Percentiles rank a stretch among this genome's conserved stretches.
Evolutionary conservation across 2,888 invertebrate species (phyloP).

Genomic region (Diplazon laetatorius): DNA sequence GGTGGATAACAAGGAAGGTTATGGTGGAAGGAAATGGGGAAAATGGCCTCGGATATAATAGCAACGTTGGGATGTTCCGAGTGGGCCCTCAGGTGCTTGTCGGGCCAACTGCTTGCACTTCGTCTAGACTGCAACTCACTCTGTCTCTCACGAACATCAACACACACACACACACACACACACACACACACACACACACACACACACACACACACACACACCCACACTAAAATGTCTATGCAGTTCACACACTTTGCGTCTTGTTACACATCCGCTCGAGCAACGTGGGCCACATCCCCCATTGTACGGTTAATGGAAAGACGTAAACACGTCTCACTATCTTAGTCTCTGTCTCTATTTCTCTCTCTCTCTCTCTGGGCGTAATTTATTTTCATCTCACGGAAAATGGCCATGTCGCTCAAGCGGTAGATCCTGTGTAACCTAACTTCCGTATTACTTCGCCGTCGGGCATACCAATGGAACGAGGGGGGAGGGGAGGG

Average conservation of each 20-base stretch:
- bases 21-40: slow-evolving; percentile 26
- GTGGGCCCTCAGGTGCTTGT: slow-evolving; percentile 41
- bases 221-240: no score
- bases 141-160: neutral
- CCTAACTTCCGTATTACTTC: slow-evolving; percentile 6
- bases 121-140: slow-evolving; percentile 40
- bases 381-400: slow-evolving; percentile 45
- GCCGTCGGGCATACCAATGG: no score
- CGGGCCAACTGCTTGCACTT: slow-evolving; percentile 13
- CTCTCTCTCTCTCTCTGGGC: no score
- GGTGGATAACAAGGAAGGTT: slow-evolving; percentile 41
- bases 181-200: neutral
- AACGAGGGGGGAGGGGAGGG: no score
- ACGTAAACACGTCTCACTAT: slow-evolving; percentile 31
- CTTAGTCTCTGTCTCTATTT: no score
- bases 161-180: neutral
- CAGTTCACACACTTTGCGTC: slow-evolving; percentile 26
- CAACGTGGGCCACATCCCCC: neutral
- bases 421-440: neutral
- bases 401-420: slow-evolving; percentile 28
- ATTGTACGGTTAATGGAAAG: slow-evolving; percentile 13
- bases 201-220: neutral
- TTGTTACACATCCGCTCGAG: slow-evolving; percentile 6
- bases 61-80: slow-evolving; percentile 40
- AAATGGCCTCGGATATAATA: slow-evolving; percentile 37